Evolutionary conservation across 2,888 invertebrate species (phyloP), one percentile per base, ranked within the genome.

Genomic region (Tetramorium bicarinatum): DNA sequence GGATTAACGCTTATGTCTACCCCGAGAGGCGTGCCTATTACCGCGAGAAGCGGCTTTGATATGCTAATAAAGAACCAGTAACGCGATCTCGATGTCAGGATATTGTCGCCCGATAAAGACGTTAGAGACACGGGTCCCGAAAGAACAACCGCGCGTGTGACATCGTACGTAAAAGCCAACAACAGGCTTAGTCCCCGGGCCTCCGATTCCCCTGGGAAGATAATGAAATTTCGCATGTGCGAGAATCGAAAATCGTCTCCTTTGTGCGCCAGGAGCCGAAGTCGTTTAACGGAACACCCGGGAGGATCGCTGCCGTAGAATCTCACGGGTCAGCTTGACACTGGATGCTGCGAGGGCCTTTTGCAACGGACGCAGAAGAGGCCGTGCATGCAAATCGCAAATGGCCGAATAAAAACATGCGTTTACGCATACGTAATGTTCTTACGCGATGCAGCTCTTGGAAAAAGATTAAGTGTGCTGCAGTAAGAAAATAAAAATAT

Each of bases 221-320:
- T 79, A 79, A 79, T 79, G 74, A 79, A 72, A 79, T 79, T 79
- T 72, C 72, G 21, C 74, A 69, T 72, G 79, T 59, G 72, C 79
- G 79, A 79, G 79, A 79, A 72, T 79, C 72, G 72, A 79, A 79
- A 79, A 79, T 79, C 72, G 38, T 47, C 72, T 79, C 47, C 71
- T 71, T 79, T 79, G 79, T 79, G 41, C 56, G 44, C 0, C 52
- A 41, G 77, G 54, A 67, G 29, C 56, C 44, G 59, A 71, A 71
- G 72, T 79, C 47, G 79, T 21, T 79, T 79, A 79, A 79, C 71
- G 79, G 79, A 71, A 79, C 79, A 79, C 56, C 79, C 79, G 79
- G 72, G 44, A 79, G 59, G 38, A 71, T 47, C 72, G 38, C 25
- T 11, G 34, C 71, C 29, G 79, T 79, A 44, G 79, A 79, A 71